These are phyloP conservation scores for Iselma pallidipennis DNA, from an alignment of 2,888 invertebrate genomes.

Conservation along the genomic window DNA sequence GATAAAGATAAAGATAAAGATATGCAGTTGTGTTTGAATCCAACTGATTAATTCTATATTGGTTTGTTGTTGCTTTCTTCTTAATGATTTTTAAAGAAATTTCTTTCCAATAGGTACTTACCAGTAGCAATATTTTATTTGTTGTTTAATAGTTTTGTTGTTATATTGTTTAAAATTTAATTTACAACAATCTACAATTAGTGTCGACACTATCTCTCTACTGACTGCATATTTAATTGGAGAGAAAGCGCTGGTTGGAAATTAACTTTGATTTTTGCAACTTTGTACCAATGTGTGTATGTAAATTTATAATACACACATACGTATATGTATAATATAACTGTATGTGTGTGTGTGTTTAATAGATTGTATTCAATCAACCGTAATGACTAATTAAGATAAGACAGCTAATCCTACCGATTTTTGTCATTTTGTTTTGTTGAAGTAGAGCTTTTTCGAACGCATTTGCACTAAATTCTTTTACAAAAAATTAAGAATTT, in stretches of 20 bases:
- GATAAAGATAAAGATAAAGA: too few relatives aligned
- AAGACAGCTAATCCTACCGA: neutral
- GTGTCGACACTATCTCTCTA: neutral
- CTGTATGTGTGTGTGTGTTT: neutral
- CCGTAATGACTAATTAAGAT: neutral
- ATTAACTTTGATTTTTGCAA: neutral
- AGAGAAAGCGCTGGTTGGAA: neutral
- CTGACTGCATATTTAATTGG: neutral
- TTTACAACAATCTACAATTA: neutral
- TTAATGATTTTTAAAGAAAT: too few relatives aligned
- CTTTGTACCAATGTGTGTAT: neutral
- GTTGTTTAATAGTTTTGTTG: too few relatives aligned
- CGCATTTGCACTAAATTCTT: too few relatives aligned
- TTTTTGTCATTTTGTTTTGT: too few relatives aligned
- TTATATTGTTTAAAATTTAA: neutral
- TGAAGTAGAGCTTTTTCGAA: too few relatives aligned
- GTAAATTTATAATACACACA: neutral
- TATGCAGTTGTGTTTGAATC: too few relatives aligned
- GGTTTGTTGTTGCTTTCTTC: too few relatives aligned
- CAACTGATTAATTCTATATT: too few relatives aligned
- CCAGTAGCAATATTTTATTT: neutral
- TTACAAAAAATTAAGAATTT: neutral
- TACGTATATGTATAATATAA: neutral
- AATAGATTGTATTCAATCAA: neutral
- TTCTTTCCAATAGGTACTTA: too few relatives aligned